phyloP scores from a whole-genome alignment of 2,113 vertebrate species.

The Limnothrissa miodon region DNA sequence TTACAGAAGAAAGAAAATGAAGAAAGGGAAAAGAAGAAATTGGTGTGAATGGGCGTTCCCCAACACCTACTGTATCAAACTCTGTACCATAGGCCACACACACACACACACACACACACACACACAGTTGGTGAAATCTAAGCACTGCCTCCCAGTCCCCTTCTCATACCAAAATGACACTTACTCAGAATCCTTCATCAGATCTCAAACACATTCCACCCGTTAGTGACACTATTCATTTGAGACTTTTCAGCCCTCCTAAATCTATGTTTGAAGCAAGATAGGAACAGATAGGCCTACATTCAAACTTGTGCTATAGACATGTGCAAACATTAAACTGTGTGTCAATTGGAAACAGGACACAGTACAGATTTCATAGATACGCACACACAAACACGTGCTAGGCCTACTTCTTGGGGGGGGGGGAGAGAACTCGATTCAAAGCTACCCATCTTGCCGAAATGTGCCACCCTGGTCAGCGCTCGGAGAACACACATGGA shows the following conservation, averaged over 20 bases:
- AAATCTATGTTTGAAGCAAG: no score
- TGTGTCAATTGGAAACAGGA: neutral
- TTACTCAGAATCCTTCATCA: neutral
- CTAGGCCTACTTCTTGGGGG: neutral
- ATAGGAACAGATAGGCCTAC: no score
- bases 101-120: constrained; percentile 57
- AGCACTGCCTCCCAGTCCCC: neutral
- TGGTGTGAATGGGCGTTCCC: neutral
- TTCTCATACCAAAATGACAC: neutral
- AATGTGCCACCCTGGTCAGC: neutral
- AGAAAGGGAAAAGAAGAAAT: neutral
- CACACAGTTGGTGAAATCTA: constrained; percentile 40
- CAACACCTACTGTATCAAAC: neutral
- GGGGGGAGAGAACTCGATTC: neutral
- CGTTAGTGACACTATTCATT: neutral
- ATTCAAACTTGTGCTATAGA: no score
- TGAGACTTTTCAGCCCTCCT: neutral
- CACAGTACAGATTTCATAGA: neutral
- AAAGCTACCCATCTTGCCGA: neutral
- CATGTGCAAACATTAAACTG: neutral
- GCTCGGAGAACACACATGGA: neutral
- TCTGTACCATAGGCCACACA: neutral
- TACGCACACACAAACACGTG: neutral
- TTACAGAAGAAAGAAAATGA: neutral
- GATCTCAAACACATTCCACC: neutral